Conservation (phyloP, 2,797 vertebrate species). For the Mus caroli region DNA sequence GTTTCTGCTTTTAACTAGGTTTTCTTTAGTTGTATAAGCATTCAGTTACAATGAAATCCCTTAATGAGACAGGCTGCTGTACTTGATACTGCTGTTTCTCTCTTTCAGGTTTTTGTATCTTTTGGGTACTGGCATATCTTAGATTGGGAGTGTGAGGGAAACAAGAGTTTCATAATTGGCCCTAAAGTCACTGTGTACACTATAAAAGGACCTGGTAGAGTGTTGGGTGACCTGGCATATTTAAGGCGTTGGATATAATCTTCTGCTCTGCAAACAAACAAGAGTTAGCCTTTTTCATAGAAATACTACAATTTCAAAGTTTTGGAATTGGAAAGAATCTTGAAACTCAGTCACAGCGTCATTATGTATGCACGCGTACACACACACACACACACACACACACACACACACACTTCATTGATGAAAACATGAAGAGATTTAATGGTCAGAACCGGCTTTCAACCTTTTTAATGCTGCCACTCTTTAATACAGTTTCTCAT, state of each 20-base stretch:
- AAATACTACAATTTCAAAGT: background rate
- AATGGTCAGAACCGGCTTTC: background rate
- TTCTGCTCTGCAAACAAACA: background rate
- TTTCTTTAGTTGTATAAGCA: background rate
- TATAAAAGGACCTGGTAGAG: background rate
- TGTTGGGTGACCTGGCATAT: background rate
- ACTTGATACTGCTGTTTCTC: background rate
- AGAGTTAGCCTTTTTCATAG: background rate
- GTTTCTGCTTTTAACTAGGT: constrained; percentile 5
- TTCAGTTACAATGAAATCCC: background rate
- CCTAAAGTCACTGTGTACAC: background rate
- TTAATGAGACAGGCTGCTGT: constrained; percentile 9
- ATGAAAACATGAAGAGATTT: background rate
- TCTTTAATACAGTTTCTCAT: background rate
- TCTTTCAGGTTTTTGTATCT: background rate
- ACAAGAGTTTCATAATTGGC: background rate
- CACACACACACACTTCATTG: background rate
- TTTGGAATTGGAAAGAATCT: constrained; percentile 47
- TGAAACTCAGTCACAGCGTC: background rate
- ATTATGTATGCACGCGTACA: background rate
- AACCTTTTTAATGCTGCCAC: background rate
- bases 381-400: background rate
- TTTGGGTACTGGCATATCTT: background rate
- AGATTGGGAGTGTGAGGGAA: background rate
- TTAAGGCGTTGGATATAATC: background rate